phyloP scores from a whole-genome alignment of 2,797 vertebrate genomes.

The Poecilia picta region DNA sequence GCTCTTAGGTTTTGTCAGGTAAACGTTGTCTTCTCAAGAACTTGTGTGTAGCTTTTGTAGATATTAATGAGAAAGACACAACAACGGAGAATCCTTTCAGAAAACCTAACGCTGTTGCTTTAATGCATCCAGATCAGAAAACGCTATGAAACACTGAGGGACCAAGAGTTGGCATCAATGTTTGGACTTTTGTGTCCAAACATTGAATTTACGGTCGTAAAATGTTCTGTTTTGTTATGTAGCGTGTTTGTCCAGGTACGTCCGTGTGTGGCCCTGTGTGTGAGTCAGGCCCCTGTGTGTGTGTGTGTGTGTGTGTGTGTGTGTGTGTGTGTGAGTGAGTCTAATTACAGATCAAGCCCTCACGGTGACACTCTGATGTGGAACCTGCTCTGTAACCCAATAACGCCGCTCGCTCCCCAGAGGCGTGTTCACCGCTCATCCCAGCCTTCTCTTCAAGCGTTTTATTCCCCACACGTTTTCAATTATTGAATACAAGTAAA shows the following conservation, averaged over 20 bases:
- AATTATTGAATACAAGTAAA: neutral
- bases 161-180: neutral
- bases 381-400: conserved; percentile 67
- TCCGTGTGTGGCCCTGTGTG: neutral
- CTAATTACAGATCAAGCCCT: conserved; percentile 79
- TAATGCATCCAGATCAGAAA: conserved; percentile 33
- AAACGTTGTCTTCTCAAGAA: conserved; percentile 63
- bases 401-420: conserved; percentile 25
- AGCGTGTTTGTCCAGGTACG: neutral
- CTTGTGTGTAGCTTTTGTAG: conserved; percentile 60
- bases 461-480: conserved; percentile 8
- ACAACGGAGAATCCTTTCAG: conserved; percentile 39
- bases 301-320: neutral
- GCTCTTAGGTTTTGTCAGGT: conserved; percentile 30
- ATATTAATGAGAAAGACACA: conserved; percentile 64
- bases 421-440: conserved; percentile 30
- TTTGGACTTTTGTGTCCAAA: neutral
- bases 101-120: conserved; percentile 21
- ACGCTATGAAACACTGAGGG: conserved; percentile 1
- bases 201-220: neutral
- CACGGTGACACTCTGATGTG: conserved; percentile 48
- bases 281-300: conserved; percentile 12
- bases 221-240: neutral
- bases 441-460: conserved; percentile 7
- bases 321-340: conserved; percentile 19